Conservation (phyloP, 1,140 invertebrate genomes). For the Drosophila melanogaster region DNA sequence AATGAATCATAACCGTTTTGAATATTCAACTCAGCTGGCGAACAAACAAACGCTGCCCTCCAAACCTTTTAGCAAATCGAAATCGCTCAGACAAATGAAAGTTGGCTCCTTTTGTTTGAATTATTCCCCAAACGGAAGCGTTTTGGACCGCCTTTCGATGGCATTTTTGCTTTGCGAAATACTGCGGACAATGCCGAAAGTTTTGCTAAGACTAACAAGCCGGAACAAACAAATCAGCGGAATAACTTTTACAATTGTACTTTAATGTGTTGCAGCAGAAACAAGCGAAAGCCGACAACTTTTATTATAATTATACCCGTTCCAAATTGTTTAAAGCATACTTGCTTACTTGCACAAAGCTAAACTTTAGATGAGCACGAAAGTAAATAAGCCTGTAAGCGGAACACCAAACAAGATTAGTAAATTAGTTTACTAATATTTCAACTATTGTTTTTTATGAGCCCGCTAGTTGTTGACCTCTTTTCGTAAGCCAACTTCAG, state of each 20-base stretch:
- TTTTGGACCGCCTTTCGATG: neutral
- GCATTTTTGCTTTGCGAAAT: neutral
- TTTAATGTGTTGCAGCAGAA: neutral
- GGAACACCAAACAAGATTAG: neutral
- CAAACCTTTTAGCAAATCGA: conserved; percentile 32
- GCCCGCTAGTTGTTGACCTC: too few relatives aligned
- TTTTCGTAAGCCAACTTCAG: neutral
- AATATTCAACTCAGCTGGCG: neutral
- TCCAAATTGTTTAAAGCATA: too few relatives aligned
- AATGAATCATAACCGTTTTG: conserved; percentile 24
- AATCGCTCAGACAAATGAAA: conserved; percentile 21
- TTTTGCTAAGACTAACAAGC: conserved; percentile 8
- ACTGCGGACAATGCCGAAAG: conserved; percentile 9
- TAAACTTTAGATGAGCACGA: neutral
- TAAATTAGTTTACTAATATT: neutral
- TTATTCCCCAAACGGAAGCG: conserved; percentile 14
- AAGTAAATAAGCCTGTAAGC: neutral
- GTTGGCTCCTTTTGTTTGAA: conserved; percentile 2
- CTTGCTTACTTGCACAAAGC: neutral
- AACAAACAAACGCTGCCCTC: neutral
- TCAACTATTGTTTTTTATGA: too few relatives aligned
- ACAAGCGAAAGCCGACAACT: neutral
- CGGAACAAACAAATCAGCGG: neutral
- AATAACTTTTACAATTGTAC: neutral
- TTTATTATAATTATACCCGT: too few relatives aligned